phyloP scores from a whole-genome alignment of 2,113 vertebrate species.

The Corythornis madagascariensis region DNA sequence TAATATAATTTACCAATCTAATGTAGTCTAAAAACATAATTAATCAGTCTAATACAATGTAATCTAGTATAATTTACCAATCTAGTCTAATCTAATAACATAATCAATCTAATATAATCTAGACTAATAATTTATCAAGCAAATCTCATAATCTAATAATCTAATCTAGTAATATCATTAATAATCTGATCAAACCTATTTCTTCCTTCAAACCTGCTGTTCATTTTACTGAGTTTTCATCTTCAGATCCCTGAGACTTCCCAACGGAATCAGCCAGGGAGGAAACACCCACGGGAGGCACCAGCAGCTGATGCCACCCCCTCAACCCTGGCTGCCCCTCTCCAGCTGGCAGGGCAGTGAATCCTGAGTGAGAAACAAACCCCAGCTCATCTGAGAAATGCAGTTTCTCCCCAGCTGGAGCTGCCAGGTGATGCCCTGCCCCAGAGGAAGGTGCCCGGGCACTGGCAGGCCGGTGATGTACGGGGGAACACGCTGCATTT shows the following conservation, averaged over 20 bases:
- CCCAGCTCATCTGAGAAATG: background rate
- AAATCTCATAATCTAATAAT: background rate
- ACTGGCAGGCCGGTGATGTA: slow-evolving; percentile 25
- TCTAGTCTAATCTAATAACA: background rate
- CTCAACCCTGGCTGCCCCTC: background rate
- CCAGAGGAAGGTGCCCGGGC: background rate
- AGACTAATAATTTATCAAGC: too few relatives aligned
- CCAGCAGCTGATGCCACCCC: background rate
- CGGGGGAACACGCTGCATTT: slow-evolving; percentile 27
- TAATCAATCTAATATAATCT: too few relatives aligned
- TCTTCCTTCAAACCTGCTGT: background rate
- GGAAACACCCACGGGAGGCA: background rate
- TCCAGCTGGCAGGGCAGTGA: background rate
- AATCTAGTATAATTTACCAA: background rate
- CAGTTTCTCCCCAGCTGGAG: background rate
- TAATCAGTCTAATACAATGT: background rate
- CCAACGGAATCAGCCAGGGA: background rate
- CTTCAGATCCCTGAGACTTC: background rate
- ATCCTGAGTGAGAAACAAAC: background rate
- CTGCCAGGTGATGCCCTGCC: background rate
- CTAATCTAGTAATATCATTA: background rate
- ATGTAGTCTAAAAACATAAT: too few relatives aligned
- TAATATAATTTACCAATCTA: too few relatives aligned
- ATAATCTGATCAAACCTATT: background rate
- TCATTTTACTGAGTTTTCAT: background rate